Conservation (phyloP, 2,113 vertebrate species). For the Crocuta crocuta region DNA sequence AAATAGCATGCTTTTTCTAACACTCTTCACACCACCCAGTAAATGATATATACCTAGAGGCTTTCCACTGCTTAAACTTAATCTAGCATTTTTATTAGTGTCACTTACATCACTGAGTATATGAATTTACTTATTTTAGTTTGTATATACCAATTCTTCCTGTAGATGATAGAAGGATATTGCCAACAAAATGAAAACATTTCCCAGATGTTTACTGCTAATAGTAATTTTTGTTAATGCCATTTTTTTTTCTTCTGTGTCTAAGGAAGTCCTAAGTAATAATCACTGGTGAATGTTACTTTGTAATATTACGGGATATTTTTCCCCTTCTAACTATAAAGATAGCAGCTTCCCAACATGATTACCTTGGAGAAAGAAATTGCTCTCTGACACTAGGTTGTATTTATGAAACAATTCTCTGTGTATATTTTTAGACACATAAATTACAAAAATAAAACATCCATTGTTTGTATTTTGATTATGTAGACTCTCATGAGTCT, state of each 20-base stretch:
- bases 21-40: neutral
- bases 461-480: neutral
- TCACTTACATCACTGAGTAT: neutral
- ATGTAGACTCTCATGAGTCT: neutral
- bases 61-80: conserved; percentile 51
- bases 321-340: neutral
- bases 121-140: conserved; percentile 23
- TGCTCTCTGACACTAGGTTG: neutral
- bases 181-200: neutral
- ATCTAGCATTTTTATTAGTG: conserved; percentile 62
- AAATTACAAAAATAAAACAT: neutral
- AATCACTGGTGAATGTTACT: neutral
- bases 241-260: neutral
- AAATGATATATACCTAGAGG: neutral
- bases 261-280: neutral
- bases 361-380: neutral
- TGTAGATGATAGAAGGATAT: neutral
- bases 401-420: neutral
- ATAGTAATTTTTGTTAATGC: neutral
- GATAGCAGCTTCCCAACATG: neutral
- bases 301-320: neutral
- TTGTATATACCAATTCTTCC: neutral
- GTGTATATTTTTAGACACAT: neutral
- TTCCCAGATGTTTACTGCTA: neutral
- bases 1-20: neutral